These are phyloP conservation scores for Cepaea nemoralis DNA, from an alignment of 1,140 invertebrate genomes.

Conservation along the genomic window DNA sequence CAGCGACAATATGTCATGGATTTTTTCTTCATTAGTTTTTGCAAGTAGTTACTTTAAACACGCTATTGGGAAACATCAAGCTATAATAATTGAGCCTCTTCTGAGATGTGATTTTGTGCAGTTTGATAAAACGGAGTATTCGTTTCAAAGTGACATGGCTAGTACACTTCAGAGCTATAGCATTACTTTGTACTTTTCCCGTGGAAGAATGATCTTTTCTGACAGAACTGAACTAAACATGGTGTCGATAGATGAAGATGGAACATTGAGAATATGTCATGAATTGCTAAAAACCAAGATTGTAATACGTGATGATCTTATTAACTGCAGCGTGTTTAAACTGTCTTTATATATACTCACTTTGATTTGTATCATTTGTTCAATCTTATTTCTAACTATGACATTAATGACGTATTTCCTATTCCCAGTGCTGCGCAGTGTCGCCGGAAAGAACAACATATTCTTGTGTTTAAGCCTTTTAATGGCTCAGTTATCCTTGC, in stretches of 20 bases:
- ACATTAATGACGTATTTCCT: conserved; percentile 22
- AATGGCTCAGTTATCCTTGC: background rate
- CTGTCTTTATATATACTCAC: background rate
- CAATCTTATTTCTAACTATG: background rate
- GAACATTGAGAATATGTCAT: conserved; percentile 17
- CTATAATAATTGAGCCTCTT: background rate
- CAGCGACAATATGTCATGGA: background rate
- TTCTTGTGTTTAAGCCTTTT: conserved; percentile 6
- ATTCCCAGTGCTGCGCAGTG: conserved; percentile 6
- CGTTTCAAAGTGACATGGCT: background rate
- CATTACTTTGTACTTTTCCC: background rate
- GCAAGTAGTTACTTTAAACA: background rate
- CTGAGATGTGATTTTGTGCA: background rate
- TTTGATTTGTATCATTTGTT: background rate
- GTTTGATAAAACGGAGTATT: background rate
- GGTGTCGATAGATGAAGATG: conserved; percentile 1
- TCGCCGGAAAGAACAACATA: conserved; percentile 16
- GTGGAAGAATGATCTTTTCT: background rate
- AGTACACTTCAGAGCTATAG: background rate
- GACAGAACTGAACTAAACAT: background rate
- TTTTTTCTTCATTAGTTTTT: background rate
- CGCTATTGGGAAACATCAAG: background rate
- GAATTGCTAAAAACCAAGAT: background rate
- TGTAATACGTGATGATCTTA: background rate
- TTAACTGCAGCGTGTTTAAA: background rate